Base-by-base conservation (phyloP, 2,797 vertebrate genomes). In the Amblyraja radiata region DNA sequence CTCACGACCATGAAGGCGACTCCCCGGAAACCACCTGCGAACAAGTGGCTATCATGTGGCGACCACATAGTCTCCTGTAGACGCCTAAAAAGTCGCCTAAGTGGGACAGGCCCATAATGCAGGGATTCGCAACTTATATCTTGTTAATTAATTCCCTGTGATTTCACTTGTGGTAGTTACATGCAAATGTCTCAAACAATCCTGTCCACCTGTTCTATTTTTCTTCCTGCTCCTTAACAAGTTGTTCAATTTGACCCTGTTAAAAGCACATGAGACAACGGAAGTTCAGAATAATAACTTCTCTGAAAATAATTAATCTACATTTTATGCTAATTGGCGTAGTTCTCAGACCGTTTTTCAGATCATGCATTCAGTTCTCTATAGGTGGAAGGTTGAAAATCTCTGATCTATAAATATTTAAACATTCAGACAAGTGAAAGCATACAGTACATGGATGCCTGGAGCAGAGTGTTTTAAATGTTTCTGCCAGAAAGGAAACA, bases 361-460 rank as follows among this genome's bases (percentile, higher is more conserved):
- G 36, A 76, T n/a, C 73, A 16, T 25, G 46, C 36, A 74, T 76
- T 39, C 23, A 28, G 39, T 76, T 92, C 71, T 92, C 90, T 76
- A 92, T 92, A 16, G 71, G 71, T 28, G 23, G 90, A 46, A 58
- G 13, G 36, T 54, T 76, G 46, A 92, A 92, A 76, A 92, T 92
- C 23, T 92, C 71, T 76, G 71, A 92, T 76, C 71, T 76, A 76
- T 76, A 92, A 92, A 92, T 92, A 39, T 76, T 92, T 92, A 54
- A 58, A 76, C n/a, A 76, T 92, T 76, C 11, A 92, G 54, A n/a
- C 39, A 92, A 91, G 46, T 92, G 88, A 91, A 73, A 46, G 3
- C 14, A 25, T 46, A 76, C 90, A 74, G 16, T 46, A 76, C 90
- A 54, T 25, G 32, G 68, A 54, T 91, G 36, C 10, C 90, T 54